These are phyloP conservation scores for Nasonia vitripennis DNA, from an alignment of 1,140 invertebrate genomes.

Conservation along the genomic window DNA sequence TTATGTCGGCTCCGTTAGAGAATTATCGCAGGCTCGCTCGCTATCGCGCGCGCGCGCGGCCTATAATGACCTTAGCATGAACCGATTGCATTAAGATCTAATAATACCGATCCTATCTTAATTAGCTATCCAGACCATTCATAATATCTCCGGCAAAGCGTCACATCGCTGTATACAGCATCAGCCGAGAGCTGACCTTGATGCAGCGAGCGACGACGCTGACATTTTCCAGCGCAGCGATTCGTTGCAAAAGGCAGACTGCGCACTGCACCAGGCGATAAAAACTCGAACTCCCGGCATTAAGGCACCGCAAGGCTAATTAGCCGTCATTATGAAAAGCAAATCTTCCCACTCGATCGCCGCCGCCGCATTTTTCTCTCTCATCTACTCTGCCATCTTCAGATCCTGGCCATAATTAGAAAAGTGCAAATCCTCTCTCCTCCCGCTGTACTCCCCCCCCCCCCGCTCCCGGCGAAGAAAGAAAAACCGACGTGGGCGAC, in stretches of 20 bases:
- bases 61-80: too few relatives aligned
- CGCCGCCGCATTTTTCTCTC: not conserved
- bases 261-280: not conserved
- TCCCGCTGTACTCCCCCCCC: not conserved
- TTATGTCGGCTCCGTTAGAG: not conserved
- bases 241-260: not conserved
- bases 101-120: not conserved
- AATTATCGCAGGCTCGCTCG: not conserved
- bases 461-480: not conserved
- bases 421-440: slow-evolving; percentile 20
- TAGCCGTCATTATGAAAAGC: slow-evolving; percentile 18
- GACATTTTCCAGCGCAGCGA: not conserved
- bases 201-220: not conserved
- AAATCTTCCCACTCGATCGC: slow-evolving; percentile 17
- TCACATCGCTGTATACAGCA: not conserved
- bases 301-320: slow-evolving; percentile 13
- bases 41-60: too few relatives aligned
- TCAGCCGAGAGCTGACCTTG: not conserved
- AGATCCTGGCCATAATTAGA: slow-evolving; percentile 8
- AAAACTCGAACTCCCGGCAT: slow-evolving; percentile 1
- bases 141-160: not conserved
- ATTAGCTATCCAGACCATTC: not conserved
- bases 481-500: slow-evolving; percentile 16
- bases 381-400: not conserved
- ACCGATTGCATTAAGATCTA: not conserved